A percentile compares a stretch with the other conserved stretches of the same genome.
Evolutionary conservation across 2,888 invertebrate genomes (phyloP).

Genomic region (Protonemura montana): DNA sequence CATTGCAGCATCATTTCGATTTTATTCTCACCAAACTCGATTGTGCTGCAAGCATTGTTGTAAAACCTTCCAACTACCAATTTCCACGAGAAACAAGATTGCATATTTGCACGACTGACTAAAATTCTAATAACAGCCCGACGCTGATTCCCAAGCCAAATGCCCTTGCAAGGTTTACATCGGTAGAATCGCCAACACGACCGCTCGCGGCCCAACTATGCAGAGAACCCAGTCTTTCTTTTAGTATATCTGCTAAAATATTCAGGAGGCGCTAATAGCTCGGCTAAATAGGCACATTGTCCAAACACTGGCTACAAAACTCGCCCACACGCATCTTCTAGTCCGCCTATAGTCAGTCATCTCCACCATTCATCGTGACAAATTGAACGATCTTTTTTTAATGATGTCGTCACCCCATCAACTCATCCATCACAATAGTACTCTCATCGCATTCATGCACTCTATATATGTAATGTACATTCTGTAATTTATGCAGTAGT

Average conservation of each 20-base stretch:
- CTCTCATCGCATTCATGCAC: background rate
- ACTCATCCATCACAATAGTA: background rate
- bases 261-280: background rate
- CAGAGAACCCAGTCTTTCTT: background rate
- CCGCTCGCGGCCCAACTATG: background rate
- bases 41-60: background rate
- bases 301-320: background rate
- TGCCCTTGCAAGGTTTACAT: background rate
- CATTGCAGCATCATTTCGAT: background rate
- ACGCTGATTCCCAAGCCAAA: background rate
- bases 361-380: background rate
- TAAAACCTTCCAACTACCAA: background rate
- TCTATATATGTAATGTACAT: background rate
- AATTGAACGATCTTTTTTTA: conserved; percentile 22
- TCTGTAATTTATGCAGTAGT: background rate
- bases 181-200: background rate
- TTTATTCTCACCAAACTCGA: background rate
- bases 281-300: background rate
- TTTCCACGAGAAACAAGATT: background rate
- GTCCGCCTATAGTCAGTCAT: background rate
- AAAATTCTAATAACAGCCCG: background rate
- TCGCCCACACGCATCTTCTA: background rate
- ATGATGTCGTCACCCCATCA: conserved; percentile 17
- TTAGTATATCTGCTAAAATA: background rate
- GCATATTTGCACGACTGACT: background rate